These are phyloP conservation scores for Anneissia japonica DNA, from an alignment of 35 echinoderm and acorn worm genomes.

Conservation along the genomic window DNA sequence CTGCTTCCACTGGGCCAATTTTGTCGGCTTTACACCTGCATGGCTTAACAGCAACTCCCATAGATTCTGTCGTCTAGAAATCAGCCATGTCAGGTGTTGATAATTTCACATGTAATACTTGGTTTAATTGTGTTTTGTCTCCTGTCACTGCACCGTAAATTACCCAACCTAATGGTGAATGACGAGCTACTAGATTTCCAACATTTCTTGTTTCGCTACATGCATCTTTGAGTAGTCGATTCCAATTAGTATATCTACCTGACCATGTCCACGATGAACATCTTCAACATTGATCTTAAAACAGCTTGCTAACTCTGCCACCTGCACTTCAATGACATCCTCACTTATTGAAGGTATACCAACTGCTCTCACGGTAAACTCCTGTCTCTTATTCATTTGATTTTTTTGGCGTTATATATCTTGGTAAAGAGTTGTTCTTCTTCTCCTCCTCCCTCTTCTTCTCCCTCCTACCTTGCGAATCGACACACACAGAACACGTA, in stretches of 20 bases:
- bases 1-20: constrained; percentile 11
- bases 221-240: constrained; percentile 46
- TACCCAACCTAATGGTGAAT: constrained; percentile 76
- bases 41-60: constrained; percentile 14
- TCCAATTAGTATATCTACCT: constrained; percentile 49
- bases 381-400: not conserved
- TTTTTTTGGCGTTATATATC: constrained; percentile 20
- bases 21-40: constrained; percentile 6
- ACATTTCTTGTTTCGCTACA: constrained; percentile 34
- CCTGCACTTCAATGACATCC: constrained; percentile 3
- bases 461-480: too few species aligned
- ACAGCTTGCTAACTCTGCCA: constrained; percentile 1
- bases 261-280: constrained; percentile 37
- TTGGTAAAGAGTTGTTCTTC: constrained; percentile 61
- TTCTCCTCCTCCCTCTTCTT: constrained; percentile 52
- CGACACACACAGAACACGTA: too few species aligned
- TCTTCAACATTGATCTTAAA: constrained; percentile 9
- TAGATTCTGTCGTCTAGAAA: constrained; percentile 44
- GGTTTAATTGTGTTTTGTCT: not conserved
- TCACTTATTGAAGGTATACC: constrained; percentile 47
- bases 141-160: constrained; percentile 6
- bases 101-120: constrained; percentile 27
- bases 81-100: constrained; percentile 30
- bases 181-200: constrained; percentile 26
- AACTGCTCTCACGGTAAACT: constrained; percentile 6